Base-by-base conservation (phyloP, 2,888 invertebrate genomes). In the Ypsolopha scabrella region DNA sequence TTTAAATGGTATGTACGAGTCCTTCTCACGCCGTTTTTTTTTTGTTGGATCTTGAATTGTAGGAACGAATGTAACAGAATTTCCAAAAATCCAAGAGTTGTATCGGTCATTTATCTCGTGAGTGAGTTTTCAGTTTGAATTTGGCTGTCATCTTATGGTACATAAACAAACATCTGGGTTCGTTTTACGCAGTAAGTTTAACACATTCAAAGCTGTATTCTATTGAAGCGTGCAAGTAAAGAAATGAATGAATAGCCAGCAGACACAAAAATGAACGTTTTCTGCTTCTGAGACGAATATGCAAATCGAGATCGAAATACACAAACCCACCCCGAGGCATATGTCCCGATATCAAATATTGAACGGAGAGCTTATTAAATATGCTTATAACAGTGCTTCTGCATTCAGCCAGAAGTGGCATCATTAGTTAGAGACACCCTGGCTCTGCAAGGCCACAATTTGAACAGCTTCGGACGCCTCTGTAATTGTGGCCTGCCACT, bases 381-480 rank as follows among this genome's bases (percentile, higher is more conserved):
- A 77, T 72, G 70, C 68, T 74, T 64, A 72, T 69, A 74, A 69
- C 72, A 70, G 64, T 59, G 62, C 61, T 65, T 65, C 62, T 64
- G 72, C 62, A 70, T 69, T 70, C 72, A 68, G 63, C 69, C 66
- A 70, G 69, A 71, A 72, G 39, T 70, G 65, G 68, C 63, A 68
- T 81, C 85, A 85, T 85, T 86, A 81, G 80, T 82, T 81, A 83
- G 67, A 60, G 76, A 78, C 75, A 76, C 75, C 72, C 66, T 62
- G 67, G 60, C 63, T 60, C 59, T 65, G 62, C 52, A 63, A 80
- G 70, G 80, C 74, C 64, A 80, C 75, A 85, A 85, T 85, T 85
- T 83, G 75, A 73, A 57, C 69, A 64, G 60, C 52, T 56, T 61
- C 64, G 70, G 63, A 71, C 73, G 72, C 72, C 65, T 69, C 66